Evolutionary conservation across 2,113 vertebrate species (phyloP).

Genomic region (Myanophis thanlyinensis): DNA sequence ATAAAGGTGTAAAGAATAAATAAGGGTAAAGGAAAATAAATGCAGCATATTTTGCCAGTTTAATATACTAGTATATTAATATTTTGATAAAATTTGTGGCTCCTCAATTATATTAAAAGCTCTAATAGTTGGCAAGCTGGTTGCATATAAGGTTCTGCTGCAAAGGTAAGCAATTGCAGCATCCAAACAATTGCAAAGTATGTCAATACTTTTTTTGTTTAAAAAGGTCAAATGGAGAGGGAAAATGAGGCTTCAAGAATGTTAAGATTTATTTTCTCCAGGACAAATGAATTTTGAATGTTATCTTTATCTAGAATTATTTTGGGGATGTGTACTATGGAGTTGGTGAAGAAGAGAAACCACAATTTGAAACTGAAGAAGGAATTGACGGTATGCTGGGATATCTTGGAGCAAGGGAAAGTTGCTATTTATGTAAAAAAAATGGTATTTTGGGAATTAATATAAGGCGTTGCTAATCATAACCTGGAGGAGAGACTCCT

Average conservation of each 20-base stretch:
- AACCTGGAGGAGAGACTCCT: not conserved
- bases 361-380: constrained; percentile 84
- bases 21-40: not conserved
- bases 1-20: not conserved
- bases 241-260: not conserved
- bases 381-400: constrained; percentile 72
- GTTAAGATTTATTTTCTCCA: not conserved
- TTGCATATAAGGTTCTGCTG: not conserved
- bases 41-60: not conserved
- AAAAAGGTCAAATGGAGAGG: not conserved
- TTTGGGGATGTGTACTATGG: constrained; percentile 85
- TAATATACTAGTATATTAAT: not conserved
- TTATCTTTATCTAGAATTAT: constrained; percentile 67
- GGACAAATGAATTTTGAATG: not conserved
- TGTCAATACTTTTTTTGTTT: not conserved
- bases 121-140: not conserved
- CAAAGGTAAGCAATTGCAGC: not conserved
- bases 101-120: not conserved
- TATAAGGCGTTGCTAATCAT: not conserved
- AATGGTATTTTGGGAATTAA: not conserved
- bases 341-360: constrained; percentile 78
- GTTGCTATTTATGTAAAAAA: not conserved
- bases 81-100: not conserved
- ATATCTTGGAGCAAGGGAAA: fast-evolving
- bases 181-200: not conserved